Evolutionary conservation across 2,113 vertebrate species (phyloP), one percentile per base, ranked within the genome.

Genomic region (Bujurquina vittata): DNA sequence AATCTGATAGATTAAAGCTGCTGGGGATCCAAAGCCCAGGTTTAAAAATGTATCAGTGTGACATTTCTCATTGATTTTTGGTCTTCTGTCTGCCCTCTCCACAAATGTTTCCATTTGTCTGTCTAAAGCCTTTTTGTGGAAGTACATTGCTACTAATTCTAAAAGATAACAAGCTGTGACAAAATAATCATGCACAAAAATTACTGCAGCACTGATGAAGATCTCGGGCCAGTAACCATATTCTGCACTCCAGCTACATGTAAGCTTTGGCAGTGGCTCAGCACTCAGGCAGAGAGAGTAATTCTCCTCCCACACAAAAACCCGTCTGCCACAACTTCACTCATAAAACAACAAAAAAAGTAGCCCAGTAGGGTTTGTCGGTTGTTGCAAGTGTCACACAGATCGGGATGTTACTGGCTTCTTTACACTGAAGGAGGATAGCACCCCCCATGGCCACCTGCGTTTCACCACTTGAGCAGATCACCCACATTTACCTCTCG

Each of bases 381-480:
- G 29, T 60, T 59, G 60, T 65, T 84, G 76, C 43, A 63, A 55
- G 55, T 80, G 83, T 80, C 75, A 74, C 37, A 14, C 7, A 1
- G 40, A 59, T 57, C 72, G 73, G 74, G 87, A 76, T 61, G 69
- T 57, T 78, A 63, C 63, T 10, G 17, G 22, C 79, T 81, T 86
- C 84, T 83, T 85, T 81, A 74, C 52, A 31, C 33, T 52, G 58
- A 75, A 74, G 33, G 60, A 75, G 56, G 63, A 81, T 75, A 54
- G 56, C 72, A 57, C 78, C 60, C 58, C 60, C 52, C 57, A 75
- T 11, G 35, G 62, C 84, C 89, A 91, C 84, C 75, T 88, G 88
- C 84, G 80, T 81, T 82, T 61, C 58, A 59, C 75, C 80, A 84
- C 85, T 90, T 77, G 59, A 91, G 57, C 77, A 83, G 35, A 87